phyloP scores from a whole-genome alignment of 2,797 vertebrate species.

The Perdix hodgsoniae region DNA sequence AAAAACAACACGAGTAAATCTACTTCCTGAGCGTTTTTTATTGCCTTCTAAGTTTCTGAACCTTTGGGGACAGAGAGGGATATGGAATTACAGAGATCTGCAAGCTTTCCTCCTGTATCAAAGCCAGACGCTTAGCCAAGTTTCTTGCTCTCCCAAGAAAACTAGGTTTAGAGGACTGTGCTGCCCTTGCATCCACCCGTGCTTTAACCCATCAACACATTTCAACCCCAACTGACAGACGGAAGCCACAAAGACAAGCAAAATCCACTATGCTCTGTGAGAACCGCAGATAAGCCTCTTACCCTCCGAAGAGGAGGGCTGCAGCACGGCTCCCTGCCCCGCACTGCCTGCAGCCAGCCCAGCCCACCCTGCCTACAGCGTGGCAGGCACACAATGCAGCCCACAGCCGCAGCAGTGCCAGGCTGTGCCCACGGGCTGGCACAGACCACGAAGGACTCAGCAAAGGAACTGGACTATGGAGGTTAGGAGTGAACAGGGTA shows the following conservation, averaged over 20 bases:
- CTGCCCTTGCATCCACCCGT: neutral
- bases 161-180: neutral
- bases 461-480: neutral
- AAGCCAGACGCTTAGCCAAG: neutral
- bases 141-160: neutral
- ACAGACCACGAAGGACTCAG: neutral
- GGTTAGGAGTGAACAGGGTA: neutral
- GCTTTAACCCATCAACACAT: neutral
- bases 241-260: neutral
- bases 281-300: rapidly evolving
- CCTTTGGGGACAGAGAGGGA: neutral
- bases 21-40: neutral
- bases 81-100: neutral
- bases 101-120: neutral
- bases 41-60: neutral
- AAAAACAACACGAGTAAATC: neutral
- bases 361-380: neutral
- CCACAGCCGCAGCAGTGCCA: neutral
- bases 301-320: neutral
- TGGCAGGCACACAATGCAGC: neutral
- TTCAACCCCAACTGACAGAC: neutral
- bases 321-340: rapidly evolving
- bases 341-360: neutral
- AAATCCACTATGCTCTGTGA: neutral
- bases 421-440: neutral